Base-by-base conservation (phyloP, 1,140 invertebrate species). In the Meteorus sp. region DNA sequence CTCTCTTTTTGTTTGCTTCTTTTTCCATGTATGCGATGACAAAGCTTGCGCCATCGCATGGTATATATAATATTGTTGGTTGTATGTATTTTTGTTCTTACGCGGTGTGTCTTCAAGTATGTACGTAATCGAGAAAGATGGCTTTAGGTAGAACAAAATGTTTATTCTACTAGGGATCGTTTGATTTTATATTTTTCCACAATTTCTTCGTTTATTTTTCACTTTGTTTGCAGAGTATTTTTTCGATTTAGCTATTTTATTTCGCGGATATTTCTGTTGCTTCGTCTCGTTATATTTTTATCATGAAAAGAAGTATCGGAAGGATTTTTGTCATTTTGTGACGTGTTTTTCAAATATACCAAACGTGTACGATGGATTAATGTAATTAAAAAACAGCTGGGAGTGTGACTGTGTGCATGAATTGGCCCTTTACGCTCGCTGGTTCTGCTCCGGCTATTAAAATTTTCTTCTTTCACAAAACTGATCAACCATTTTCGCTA, bases 341-440 rank as follows among this genome's bases (percentile, higher is more conserved):
- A 3, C 7, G 4, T n/a, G 7, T 11, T 8, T n/a, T 33, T 50
- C 22, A 31, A 50, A 31, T n/a, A n/a, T n/a, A n/a, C n/a, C n/a
- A 27, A 17, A 13, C 11, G 2, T 50, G 19, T 50, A 27, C 29
- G 23, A 50, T 13, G 29, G 25, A 25, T 50, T 50, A 50, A 47
- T 41, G 61, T 63, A 65, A 63, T 65, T 65, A 65, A 64, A 56
- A 55, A 60, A 57, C 60, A 35, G 35, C 52, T n/a, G n/a, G n/a
- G n/a, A n/a, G n/a, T n/a, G n/a, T n/a, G n/a, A n/a, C n/a, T n/a
- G n/a, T n/a, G n/a, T n/a, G n/a, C n/a, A n/a, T n/a, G n/a, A n/a
- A n/a, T n/a, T n/a, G n/a, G n/a, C n/a, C 25, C 47, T 59, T 66
- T 62, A 53, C 47, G 62, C 58, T 62, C n/a, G 57, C 54, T 56